Evolutionary conservation across 2,888 invertebrate species (phyloP).

Genomic region (Uloborus plumipes): DNA sequence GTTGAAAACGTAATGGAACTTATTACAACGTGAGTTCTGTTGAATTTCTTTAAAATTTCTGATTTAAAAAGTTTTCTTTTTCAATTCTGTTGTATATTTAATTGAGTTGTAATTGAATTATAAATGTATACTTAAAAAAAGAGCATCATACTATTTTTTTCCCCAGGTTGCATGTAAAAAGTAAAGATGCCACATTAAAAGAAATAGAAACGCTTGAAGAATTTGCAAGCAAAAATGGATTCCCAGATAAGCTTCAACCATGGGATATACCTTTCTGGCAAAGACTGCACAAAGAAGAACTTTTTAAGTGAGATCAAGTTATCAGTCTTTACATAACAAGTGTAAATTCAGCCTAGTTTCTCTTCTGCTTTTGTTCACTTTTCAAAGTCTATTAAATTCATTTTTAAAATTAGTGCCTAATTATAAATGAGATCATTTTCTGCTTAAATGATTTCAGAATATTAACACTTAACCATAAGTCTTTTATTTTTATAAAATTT

Average conservation of each 20-base stretch:
- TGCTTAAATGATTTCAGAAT: too few relatives aligned
- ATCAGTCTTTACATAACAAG: too few relatives aligned
- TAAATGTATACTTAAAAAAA: neutral
- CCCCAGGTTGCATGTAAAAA: slow-evolving; percentile 68
- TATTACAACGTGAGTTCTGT: slow-evolving; percentile 74
- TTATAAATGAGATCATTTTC: too few relatives aligned
- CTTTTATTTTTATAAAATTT: too few relatives aligned
- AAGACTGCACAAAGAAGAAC: slow-evolving; percentile 76
- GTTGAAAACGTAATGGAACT: slow-evolving; percentile 81
- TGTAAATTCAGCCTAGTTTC: too few relatives aligned
- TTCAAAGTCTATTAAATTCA: too few relatives aligned
- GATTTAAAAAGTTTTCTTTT: neutral
- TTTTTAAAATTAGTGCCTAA: too few relatives aligned
- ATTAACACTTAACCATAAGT: too few relatives aligned
- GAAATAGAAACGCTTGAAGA: slow-evolving; percentile 76
- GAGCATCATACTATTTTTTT: slow-evolving; percentile 23
- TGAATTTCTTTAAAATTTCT: neutral
- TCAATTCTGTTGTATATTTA: neutral
- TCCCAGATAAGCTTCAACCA: slow-evolving; percentile 78
- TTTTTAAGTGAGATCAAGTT: slow-evolving; percentile 38
- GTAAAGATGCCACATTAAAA: slow-evolving; percentile 79
- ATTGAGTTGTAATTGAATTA: neutral
- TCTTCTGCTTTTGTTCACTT: too few relatives aligned
- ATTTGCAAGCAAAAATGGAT: slow-evolving; percentile 69
- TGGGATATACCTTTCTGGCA: slow-evolving; percentile 93